Percentiles rank a stretch among this genome's conserved stretches.
These are phyloP conservation scores for Liasis olivaceus DNA, from an alignment of 2,797 vertebrate species.

Conservation along the genomic window DNA sequence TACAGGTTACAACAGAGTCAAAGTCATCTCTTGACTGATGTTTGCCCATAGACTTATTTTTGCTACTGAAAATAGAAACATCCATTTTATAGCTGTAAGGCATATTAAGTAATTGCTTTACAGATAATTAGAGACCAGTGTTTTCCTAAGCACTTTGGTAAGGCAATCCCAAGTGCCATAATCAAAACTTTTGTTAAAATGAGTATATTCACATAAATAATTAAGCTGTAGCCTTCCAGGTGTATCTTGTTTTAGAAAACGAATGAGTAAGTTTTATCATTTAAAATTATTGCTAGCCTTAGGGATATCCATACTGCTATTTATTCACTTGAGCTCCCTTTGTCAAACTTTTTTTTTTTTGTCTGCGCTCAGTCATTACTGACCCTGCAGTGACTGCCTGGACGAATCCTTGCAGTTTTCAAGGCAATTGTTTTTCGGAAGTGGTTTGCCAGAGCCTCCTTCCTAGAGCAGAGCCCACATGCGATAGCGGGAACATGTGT, in stretches of 20 bases:
- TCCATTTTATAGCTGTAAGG: background rate
- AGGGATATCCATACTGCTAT: background rate
- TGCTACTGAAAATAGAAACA: background rate
- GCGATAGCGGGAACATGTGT: background rate
- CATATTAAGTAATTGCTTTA: background rate
- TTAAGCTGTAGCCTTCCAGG: background rate
- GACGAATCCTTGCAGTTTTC: too few relatives aligned
- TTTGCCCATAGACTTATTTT: background rate
- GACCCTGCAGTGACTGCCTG: too few relatives aligned
- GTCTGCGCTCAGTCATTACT: too few relatives aligned
- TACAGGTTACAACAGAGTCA: constrained; percentile 20
- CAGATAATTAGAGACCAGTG: background rate
- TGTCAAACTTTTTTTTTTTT: too few relatives aligned
- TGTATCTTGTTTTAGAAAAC: background rate
- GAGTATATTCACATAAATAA: background rate
- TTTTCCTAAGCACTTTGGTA: background rate
- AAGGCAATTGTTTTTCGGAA: too few relatives aligned
- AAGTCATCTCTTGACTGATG: background rate
- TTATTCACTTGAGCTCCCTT: background rate
- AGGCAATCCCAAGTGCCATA: background rate
- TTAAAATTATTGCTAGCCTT: background rate
- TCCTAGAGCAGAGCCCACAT: too few relatives aligned
- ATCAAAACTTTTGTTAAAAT: constrained; percentile 1
- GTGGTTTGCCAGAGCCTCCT: too few relatives aligned
- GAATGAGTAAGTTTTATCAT: background rate